Conservation (phyloP, 2,113 vertebrate genomes). For the Percina caprodes region DNA sequence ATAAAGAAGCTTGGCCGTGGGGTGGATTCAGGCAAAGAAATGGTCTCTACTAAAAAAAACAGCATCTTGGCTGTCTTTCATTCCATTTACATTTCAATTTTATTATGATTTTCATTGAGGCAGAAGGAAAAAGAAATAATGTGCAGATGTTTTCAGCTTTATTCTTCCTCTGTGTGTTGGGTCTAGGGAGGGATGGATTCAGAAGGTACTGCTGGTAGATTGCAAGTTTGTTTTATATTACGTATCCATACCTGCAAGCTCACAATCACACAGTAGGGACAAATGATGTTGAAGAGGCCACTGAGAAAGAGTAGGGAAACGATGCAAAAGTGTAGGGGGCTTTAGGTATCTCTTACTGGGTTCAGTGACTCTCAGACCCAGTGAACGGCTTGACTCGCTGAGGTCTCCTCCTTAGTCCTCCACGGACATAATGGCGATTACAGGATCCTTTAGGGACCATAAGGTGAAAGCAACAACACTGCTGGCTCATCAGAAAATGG, state of each 20-base stretch:
- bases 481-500: conserved; percentile 64
- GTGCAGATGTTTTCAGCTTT: background rate
- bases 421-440: conserved; percentile 41
- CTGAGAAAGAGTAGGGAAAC: background rate
- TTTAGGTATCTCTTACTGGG: background rate
- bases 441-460: conserved; percentile 32
- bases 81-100: background rate
- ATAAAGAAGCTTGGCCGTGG: conserved; percentile 21
- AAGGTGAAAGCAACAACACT: conserved; percentile 54
- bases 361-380: conserved; percentile 13
- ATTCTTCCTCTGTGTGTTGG: background rate
- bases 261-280: background rate
- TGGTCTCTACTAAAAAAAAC: conserved; percentile 14
- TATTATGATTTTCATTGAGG: conserved; percentile 25
- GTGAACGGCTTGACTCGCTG: conserved; percentile 9
- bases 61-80: background rate
- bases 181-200: conserved; percentile 4
- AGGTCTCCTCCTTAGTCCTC: conserved; percentile 21
- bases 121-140: background rate
- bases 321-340: background rate
- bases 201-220: background rate
- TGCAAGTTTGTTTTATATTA: conserved; percentile 9
- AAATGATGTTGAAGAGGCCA: conserved; percentile 16
- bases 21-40: conserved; percentile 24
- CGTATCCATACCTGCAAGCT: background rate